A percentile compares a stretch with the other conserved stretches of the same genome.
Evolutionary conservation across 2,888 invertebrate genomes (phyloP).

Genomic region (Protula sp.): DNA sequence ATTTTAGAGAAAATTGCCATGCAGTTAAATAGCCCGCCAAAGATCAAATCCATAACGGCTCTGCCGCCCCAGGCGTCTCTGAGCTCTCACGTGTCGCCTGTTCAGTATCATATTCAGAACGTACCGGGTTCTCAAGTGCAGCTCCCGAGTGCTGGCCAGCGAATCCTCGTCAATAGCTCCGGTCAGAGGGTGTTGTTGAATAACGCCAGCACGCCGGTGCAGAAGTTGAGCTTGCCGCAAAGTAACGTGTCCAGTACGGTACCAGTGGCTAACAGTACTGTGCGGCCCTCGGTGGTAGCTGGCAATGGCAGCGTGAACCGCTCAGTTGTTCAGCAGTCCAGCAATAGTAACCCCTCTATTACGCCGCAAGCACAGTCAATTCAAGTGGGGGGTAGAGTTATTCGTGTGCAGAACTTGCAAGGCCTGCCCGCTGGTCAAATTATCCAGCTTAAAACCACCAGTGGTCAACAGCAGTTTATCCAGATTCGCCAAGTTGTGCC

Average conservation of each 20-base stretch:
- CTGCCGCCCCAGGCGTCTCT: too few relatives aligned
- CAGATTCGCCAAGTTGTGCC: neutral
- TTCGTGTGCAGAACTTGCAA: neutral
- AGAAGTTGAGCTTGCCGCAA: neutral
- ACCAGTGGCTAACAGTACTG: neutral
- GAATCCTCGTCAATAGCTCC: neutral
- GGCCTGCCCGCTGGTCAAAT: neutral
- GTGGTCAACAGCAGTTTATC: neutral
- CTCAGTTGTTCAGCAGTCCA: neutral
- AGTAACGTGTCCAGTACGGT: neutral
- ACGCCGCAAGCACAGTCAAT: neutral
- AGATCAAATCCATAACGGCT: too few relatives aligned
- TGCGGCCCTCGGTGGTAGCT: neutral
- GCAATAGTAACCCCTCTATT: neutral
- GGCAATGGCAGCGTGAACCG: too few relatives aligned
- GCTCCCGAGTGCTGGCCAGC: neutral
- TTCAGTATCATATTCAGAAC: too few relatives aligned
- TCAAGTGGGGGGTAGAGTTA: neutral
- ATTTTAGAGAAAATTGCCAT: constrained; percentile 26
- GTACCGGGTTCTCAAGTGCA: too few relatives aligned
- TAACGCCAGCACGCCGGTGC: neutral
- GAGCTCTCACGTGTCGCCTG: too few relatives aligned
- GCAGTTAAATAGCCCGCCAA: constrained; percentile 15
- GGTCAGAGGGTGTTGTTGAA: too few relatives aligned
- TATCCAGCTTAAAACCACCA: neutral